Evolutionary conservation across 2,888 invertebrate species (phyloP).

Genomic region (Cataglyphis rosenhaueri): DNA sequence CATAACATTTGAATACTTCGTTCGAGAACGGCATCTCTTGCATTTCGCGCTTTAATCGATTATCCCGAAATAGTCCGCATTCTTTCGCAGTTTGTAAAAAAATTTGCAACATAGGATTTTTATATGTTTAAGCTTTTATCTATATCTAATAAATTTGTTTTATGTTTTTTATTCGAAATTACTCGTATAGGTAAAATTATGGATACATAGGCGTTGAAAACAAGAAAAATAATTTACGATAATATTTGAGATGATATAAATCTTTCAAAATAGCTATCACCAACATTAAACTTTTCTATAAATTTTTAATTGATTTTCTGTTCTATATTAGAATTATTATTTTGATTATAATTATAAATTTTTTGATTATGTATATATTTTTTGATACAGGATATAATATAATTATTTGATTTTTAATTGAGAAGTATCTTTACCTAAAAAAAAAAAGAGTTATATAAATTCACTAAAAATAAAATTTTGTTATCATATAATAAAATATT

Average conservation of each 20-base stretch:
- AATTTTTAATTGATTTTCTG: neutral
- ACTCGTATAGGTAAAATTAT: no score
- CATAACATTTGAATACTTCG: slow-evolving; percentile 51
- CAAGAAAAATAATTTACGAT: neutral
- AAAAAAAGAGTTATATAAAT: neutral
- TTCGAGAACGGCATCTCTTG: slow-evolving; percentile 28
- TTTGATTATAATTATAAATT: neutral
- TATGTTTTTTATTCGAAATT: no score
- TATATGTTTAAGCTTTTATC: no score
- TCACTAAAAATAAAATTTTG: neutral
- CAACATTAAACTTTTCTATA: neutral
- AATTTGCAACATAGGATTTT: neutral
- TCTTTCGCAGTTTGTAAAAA: slow-evolving; percentile 8
- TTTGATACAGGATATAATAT: neutral
- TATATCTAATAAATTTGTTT: no score
- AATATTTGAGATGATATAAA: neutral
- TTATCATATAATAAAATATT: neutral
- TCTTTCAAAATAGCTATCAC: neutral
- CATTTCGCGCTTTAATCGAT: slow-evolving; percentile 49
- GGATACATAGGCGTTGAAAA: neutral
- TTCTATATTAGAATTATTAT: neutral
- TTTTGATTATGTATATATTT: neutral
- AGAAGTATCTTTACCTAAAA: neutral
- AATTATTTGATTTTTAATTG: neutral
- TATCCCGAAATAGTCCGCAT: slow-evolving; percentile 14